phyloP scores from a whole-genome alignment of 2,888 invertebrate genomes.

The Xestobium rufovillosum region DNA sequence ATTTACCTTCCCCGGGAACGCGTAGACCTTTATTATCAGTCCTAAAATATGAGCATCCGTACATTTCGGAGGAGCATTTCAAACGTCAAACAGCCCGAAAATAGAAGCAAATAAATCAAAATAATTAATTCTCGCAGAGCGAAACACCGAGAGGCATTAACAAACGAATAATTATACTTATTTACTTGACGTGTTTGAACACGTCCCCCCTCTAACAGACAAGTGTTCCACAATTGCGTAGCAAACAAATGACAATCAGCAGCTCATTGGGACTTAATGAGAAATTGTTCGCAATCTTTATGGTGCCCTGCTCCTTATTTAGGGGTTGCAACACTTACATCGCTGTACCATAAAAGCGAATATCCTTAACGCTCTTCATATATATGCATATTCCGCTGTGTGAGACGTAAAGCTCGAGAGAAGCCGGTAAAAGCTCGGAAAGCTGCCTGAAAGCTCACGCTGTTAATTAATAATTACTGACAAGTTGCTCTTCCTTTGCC shows the following conservation, averaged over 20 bases:
- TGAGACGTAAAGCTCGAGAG: constrained; percentile 40
- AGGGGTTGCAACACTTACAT: no score
- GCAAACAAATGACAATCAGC: constrained; percentile 43
- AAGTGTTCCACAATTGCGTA: constrained; percentile 41
- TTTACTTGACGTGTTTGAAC: constrained; percentile 40
- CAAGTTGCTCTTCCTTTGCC: constrained; percentile 47
- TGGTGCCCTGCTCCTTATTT: no score
- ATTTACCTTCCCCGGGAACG: no score
- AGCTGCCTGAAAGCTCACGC: constrained; percentile 46
- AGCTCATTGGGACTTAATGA: constrained; percentile 42
- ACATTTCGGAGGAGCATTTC: no score
- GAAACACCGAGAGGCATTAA: constrained; percentile 10
- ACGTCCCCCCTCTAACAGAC: constrained; percentile 32
- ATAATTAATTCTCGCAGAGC: constrained; percentile 22
- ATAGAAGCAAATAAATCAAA: constrained; percentile 13
- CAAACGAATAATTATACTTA: constrained; percentile 35
- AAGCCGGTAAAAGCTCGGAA: constrained; percentile 48
- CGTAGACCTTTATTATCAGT: no score
- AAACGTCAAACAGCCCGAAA: no score
- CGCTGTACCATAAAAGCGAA: constrained; percentile 20
- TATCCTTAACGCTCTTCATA: constrained; percentile 28
- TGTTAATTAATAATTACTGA: constrained; percentile 50
- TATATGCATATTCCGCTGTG: constrained; percentile 41
- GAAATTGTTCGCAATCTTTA: constrained; percentile 44
- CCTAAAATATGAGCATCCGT: no score